Base-by-base conservation (phyloP, 1,140 invertebrate species). In the Ericerus pela region DNA sequence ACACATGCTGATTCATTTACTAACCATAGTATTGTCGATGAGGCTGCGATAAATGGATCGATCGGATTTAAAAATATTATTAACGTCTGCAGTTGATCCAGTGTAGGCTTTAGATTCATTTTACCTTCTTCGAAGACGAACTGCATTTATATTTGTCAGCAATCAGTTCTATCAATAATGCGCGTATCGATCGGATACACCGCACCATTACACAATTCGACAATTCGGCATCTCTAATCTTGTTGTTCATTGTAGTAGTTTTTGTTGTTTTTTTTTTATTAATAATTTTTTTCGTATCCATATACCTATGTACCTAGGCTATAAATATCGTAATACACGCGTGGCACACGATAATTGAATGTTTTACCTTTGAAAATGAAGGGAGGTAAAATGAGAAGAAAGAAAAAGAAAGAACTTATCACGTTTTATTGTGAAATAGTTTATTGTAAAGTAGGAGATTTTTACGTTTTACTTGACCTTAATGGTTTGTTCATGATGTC, bases 401-500 rank as follows among this genome's bases (percentile, higher is more conserved):
- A n/a, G n/a, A 47, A 38, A 38, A 47, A 47, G 26, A 47, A 47
- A 47, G 41, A 47, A 47, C 26, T 47, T 47, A 47, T 47, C 41
- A 47, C 41, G 41, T 24, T 47, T 47, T 47, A 47, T 47, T 47
- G 41, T 47, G 41, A 47, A 47, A 47, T 47, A 47, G 41, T 47
- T 47, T 47, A 47, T 47, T 47, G 41, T 47, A 47, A 47, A 38
- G 20, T 24, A 24, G 22, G 26, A 24, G 41, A 47, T 18, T 24
- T 47, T 47, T 47, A 24, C 22, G 20, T 18, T 47, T 47, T 47
- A 47, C 41, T 18, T 47, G 41, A 47, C 41, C 41, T 47, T 47
- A 47, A 47, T 47, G 41, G 41, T 47, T 47, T 47, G 41, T 47
- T 47, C 41, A 47, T 47, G 41, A 47, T 47, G 41, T 47, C 41